Base-by-base conservation (phyloP, 2,113 vertebrate genomes). In the Cyrtonyx montezumae region DNA sequence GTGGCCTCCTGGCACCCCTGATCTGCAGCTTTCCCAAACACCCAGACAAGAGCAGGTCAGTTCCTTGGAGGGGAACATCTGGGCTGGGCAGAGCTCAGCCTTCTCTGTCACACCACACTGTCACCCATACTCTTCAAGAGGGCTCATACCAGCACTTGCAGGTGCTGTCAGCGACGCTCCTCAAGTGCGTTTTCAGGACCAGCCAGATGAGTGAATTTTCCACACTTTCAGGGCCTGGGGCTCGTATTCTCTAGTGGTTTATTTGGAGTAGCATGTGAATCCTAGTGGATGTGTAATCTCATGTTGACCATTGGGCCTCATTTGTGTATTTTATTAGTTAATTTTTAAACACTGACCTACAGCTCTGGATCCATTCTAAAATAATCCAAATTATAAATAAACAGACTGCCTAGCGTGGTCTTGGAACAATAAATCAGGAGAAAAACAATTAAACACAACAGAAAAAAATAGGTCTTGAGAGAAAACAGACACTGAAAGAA, bases 241-340 rank as follows among this genome's bases (percentile, higher is more conserved):
- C 59, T 83, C 51, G 55, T 90, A 67, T 87, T 95, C 84, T 53
- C 76, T 79, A 11, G 82, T 8, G 87, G 79, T 87, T 89, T 95
- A 74, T 91, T 86, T 92, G 66, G 93, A 93, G 83, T 86, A 90
- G 88, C 79, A 84, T 75, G 73, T 1, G 20, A 95, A 66, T 85
- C 73, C 65, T 94, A 61, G 79, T 85, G 89, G 93, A 91, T 80
- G 68, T 94, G 75, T 93, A 95, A 94, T 95, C 87, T 91, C 80
- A 67, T 94, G 94, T 96, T 96, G 95, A 95, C 93, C 79, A 90
- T 80, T 94, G 82, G 84, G 93, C 91, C 56, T 92, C 94, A 94
- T 91, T 95, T 96, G 96, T 95, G 91, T 96, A 94, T 96, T 95
- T 94, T 94, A 94, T 96, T 95, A 94, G 95, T 96, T 96, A 96